A percentile compares a stretch with the other conserved stretches of the same genome.
Evolutionary conservation across 2,113 vertebrate species (phyloP).

Genomic region (Gnathonemus longibarbis): DNA sequence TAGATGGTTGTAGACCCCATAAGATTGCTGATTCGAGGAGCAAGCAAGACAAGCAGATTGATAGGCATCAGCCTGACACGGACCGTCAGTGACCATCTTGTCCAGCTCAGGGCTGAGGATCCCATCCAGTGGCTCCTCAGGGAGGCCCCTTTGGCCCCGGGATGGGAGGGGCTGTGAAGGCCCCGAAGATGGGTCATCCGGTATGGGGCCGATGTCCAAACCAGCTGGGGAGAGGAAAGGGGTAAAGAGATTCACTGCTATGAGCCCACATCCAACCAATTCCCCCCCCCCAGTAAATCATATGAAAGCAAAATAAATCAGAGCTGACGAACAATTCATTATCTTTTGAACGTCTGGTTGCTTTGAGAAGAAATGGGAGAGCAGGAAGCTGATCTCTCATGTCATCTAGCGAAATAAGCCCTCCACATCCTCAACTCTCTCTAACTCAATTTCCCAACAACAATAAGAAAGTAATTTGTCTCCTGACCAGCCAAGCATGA

Average conservation of each 20-base stretch:
- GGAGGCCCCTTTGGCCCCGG: constrained; percentile 63
- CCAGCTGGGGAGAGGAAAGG: constrained; percentile 57
- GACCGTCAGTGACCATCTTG: constrained; percentile 96
- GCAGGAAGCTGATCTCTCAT: constrained; percentile 18
- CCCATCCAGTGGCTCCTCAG: constrained; percentile 86
- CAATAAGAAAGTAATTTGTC: constrained; percentile 32
- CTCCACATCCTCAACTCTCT: not conserved
- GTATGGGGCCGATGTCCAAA: constrained; percentile 68
- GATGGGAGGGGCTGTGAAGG: constrained; percentile 52
- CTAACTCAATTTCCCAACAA: constrained; percentile 32
- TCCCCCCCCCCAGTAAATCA: not conserved
- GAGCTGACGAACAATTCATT: constrained; percentile 32
- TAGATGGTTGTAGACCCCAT: not conserved
- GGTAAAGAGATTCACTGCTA: constrained; percentile 3
- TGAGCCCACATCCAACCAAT: not conserved
- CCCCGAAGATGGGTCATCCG: constrained; percentile 61
- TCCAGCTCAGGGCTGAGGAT: constrained; percentile 94
- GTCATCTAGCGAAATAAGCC: constrained; percentile 31
- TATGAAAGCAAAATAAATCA: constrained; percentile 22
- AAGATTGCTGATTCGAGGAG: not conserved
- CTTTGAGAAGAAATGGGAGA: constrained; percentile 14
- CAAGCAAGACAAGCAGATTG: not conserved
- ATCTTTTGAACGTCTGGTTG: constrained; percentile 19
- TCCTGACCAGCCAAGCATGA: constrained; percentile 14
- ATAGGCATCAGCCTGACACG: constrained; percentile 25